Conservation (phyloP, 1,140 invertebrate genomes). For the Pogonus chalceus region DNA sequence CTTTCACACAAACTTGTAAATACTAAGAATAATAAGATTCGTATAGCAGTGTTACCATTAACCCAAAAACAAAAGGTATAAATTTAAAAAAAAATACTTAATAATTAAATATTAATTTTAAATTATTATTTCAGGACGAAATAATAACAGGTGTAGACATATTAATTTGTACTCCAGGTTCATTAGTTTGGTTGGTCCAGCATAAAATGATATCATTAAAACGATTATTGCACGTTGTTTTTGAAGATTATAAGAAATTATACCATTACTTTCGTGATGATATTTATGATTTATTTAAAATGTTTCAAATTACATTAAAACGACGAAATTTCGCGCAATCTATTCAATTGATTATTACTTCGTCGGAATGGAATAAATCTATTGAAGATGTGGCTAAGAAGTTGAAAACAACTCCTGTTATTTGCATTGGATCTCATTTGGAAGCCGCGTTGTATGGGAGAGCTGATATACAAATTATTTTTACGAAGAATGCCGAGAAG, state of each 20-base stretch:
- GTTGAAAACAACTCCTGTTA: constrained; percentile 20
- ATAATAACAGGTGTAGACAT: constrained; percentile 22
- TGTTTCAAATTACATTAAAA: constrained; percentile 18
- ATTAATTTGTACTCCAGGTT: constrained; percentile 23
- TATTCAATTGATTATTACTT: constrained; percentile 24
- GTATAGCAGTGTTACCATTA: constrained; percentile 19
- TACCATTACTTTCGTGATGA: constrained; percentile 16
- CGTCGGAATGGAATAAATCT: constrained; percentile 22
- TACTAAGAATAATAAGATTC: constrained; percentile 13
- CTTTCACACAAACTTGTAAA: constrained; percentile 16
- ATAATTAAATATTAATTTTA: neutral
- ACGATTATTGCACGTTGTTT: constrained; percentile 25
- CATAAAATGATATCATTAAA: constrained; percentile 23
- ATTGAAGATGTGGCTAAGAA: constrained; percentile 22
- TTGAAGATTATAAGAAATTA: constrained; percentile 24
- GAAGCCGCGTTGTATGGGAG: constrained; percentile 28
- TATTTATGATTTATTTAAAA: constrained; percentile 18
- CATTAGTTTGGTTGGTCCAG: constrained; percentile 18
- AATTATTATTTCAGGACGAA: constrained; percentile 8
- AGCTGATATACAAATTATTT: constrained; percentile 15
- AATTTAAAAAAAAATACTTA: neutral
- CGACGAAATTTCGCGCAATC: constrained; percentile 16
- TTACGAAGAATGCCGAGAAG: constrained; percentile 5
- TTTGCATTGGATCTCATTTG: constrained; percentile 26
- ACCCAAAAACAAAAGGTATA: constrained; percentile 14